Percentiles rank a stretch among this genome's conserved stretches.
These are phyloP conservation scores for Patagioenas fasciata DNA, from an alignment of 2,113 vertebrate genomes.

Conservation along the genomic window DNA sequence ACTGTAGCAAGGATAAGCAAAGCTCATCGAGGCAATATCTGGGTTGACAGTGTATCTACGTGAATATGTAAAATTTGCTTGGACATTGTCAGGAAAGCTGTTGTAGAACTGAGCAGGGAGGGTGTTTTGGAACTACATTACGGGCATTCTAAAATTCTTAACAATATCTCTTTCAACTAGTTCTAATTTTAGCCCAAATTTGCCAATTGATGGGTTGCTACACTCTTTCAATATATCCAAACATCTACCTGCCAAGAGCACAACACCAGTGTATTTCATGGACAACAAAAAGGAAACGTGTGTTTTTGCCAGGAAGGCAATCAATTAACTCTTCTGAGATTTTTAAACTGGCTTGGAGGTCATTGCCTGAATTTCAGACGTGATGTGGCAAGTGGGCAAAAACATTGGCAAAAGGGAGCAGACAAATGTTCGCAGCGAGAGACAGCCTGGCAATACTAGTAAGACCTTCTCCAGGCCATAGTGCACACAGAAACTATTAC, in stretches of 20 bases:
- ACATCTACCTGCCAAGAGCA: background rate
- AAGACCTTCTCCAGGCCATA: background rate
- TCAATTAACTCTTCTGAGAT: background rate
- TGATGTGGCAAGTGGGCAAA: background rate
- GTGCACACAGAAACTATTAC: background rate
- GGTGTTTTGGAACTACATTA: background rate
- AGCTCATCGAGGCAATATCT: background rate
- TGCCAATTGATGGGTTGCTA: background rate
- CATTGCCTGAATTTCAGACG: background rate
- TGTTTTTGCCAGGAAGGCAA: background rate
- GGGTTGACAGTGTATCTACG: background rate
- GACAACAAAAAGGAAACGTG: background rate
- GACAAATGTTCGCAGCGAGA: background rate
- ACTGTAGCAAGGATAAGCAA: background rate
- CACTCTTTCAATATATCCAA: background rate
- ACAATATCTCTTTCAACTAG: background rate
- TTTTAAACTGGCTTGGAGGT: background rate
- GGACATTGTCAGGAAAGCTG: background rate
- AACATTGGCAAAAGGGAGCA: background rate
- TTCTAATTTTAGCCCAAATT: background rate
- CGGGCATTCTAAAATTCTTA: background rate
- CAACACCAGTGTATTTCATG: rapidly evolving
- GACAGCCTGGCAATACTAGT: background rate
- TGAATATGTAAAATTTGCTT: background rate
- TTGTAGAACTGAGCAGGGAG: background rate